phyloP scores from a whole-genome alignment of 2,888 invertebrate species.

The Drosophila fungiperda region DNA sequence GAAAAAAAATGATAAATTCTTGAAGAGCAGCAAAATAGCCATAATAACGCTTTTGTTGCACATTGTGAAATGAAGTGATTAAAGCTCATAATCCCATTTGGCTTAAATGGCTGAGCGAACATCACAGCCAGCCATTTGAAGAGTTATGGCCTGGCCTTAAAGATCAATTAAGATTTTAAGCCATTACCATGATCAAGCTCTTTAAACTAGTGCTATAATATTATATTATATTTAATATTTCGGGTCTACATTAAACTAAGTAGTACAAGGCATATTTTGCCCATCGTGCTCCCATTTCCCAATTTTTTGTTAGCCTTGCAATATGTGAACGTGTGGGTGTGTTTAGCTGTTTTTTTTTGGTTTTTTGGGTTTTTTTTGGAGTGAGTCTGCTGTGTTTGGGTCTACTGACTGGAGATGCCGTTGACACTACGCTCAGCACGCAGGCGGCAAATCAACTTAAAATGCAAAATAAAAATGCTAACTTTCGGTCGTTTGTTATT shows the following conservation, averaged over 20 bases:
- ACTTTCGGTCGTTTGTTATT: conserved; percentile 73
- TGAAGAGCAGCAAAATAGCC: conserved; percentile 50
- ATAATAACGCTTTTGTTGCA: conserved; percentile 70
- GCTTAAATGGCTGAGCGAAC: conserved; percentile 44
- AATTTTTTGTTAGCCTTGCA: conserved; percentile 11
- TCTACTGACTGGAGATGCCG: conserved; percentile 52
- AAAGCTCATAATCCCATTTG: conserved; percentile 75
- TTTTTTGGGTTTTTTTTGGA: background rate
- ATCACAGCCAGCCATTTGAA: conserved; percentile 13
- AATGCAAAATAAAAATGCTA: conserved; percentile 76
- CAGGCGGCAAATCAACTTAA: conserved; percentile 74
- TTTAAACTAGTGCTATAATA: background rate
- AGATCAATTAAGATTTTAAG: background rate
- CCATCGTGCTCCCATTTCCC: conserved; percentile 26
- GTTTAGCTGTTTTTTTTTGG: conserved; percentile 14
- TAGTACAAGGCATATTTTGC: conserved; percentile 6
- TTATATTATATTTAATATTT: background rate
- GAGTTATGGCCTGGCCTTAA: background rate
- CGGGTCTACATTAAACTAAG: conserved; percentile 9
- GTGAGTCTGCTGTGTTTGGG: conserved; percentile 29
- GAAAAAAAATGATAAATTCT: conserved; percentile 1
- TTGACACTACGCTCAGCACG: conserved; percentile 62
- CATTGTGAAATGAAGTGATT: conserved; percentile 70
- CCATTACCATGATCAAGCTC: background rate
- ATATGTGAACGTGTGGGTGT: conserved; percentile 66